Conservation (phyloP, 2,113 vertebrate species). For the Shinisaurus crocodilurus region DNA sequence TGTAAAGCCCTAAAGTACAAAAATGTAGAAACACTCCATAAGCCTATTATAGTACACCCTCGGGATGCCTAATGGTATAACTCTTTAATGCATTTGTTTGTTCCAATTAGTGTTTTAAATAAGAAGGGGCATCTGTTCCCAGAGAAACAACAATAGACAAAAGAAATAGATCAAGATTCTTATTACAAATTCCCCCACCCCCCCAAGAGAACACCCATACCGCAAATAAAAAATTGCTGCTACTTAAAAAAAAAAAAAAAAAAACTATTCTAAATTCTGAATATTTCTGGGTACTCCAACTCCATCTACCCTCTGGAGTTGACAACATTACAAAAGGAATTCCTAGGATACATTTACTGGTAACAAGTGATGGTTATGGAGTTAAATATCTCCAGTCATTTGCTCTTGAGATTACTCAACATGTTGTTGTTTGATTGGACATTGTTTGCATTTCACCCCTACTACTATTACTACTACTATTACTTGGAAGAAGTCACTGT, state of each 20-base stretch:
- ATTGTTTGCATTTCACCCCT: neutral
- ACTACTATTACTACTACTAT: no score
- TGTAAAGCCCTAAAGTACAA: neutral
- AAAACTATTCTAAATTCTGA: neutral
- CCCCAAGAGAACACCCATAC: neutral
- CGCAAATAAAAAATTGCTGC: neutral
- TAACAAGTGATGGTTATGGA: neutral
- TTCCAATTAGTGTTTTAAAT: neutral
- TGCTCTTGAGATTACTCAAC: neutral
- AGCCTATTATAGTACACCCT: neutral
- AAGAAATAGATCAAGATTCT: neutral
- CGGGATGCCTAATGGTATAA: neutral
- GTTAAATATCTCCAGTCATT: neutral
- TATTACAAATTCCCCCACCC: neutral
- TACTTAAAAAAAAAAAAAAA: neutral
- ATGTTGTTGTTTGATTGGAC: neutral
- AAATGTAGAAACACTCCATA: neutral
- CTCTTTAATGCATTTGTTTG: neutral
- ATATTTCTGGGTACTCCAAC: neutral
- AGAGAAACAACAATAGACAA: neutral
- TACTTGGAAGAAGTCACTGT: neutral
- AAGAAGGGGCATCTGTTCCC: neutral
- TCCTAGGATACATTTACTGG: neutral
- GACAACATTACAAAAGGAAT: neutral
- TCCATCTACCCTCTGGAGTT: neutral